Evolutionary conservation across 1,140 invertebrate species (phyloP).

Genomic region (Pogonomyrmex barbatus): DNA sequence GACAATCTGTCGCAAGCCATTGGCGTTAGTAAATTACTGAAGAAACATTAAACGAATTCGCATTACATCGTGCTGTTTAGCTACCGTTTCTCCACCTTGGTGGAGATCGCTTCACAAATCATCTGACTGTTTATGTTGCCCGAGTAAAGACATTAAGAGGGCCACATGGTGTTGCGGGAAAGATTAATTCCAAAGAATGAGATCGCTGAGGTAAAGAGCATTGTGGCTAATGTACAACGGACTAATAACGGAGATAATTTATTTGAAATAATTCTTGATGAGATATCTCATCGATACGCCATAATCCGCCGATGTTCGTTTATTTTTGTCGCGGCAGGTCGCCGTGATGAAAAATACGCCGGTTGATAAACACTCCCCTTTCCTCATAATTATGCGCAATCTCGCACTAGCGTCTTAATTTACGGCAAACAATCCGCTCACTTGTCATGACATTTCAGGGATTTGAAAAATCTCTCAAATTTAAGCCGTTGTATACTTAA

Average conservation of each 20-base stretch:
- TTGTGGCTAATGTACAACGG: slow-evolving; percentile 5
- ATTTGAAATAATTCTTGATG: slow-evolving; percentile 47
- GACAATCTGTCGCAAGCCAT: neutral
- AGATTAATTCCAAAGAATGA: slow-evolving; percentile 47
- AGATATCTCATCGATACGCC: slow-evolving; percentile 42
- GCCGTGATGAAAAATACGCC: slow-evolving; percentile 58
- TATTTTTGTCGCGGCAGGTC: slow-evolving; percentile 51
- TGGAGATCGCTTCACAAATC: slow-evolving; percentile 53
- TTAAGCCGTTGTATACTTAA: neutral
- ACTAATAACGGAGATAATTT: slow-evolving; percentile 7
- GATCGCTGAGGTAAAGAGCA: slow-evolving; percentile 24
- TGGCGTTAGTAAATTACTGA: neutral
- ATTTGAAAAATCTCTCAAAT: slow-evolving; percentile 17
- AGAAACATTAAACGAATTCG: slow-evolving; percentile 46
- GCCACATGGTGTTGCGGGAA: slow-evolving; percentile 20
- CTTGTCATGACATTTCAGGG: neutral
- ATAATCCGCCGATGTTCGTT: slow-evolving; percentile 14
- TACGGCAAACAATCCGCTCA: slow-evolving; percentile 3
- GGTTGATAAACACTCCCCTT: slow-evolving; percentile 48
- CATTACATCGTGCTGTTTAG: slow-evolving; percentile 38
- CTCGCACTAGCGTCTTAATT: slow-evolving; percentile 24
- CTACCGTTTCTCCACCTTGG: slow-evolving; percentile 16
- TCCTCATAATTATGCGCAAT: slow-evolving; percentile 47
- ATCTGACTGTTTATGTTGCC: slow-evolving; percentile 40
- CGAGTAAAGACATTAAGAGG: slow-evolving; percentile 30